Evolutionary conservation across 2,888 invertebrate genomes (phyloP).

Genomic region (Sphaerophoria taeniata): DNA sequence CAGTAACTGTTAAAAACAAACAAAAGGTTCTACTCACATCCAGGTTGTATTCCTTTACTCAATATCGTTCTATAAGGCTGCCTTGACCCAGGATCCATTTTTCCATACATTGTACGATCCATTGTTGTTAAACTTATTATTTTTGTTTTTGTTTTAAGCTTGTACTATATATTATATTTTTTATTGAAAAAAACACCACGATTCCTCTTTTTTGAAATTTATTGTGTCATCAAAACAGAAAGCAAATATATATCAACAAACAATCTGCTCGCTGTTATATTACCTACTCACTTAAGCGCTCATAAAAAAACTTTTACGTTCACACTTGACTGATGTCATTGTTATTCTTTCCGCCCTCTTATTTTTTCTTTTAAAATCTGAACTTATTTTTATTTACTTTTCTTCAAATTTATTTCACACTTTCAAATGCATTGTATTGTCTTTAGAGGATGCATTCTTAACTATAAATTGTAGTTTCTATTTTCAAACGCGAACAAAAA

Average conservation of each 20-base stretch:
- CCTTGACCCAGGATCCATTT: constrained; percentile 92
- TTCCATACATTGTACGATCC: constrained; percentile 96
- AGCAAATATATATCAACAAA: constrained; percentile 4
- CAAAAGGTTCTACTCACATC: constrained; percentile 87
- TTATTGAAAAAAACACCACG: not conserved
- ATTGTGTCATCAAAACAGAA: constrained; percentile 14
- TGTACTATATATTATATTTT: constrained; percentile 20
- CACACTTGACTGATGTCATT: constrained; percentile 27
- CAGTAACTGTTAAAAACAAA: not conserved
- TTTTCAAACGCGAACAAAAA: constrained; percentile 20
- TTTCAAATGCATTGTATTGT: not conserved
- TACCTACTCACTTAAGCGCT: constrained; percentile 13
- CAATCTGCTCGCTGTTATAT: not conserved
- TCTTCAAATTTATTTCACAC: constrained; percentile 4
- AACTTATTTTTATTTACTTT: not conserved
- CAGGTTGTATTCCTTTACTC: constrained; percentile 92
- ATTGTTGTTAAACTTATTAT: constrained; percentile 82
- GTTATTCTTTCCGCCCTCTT: not conserved
- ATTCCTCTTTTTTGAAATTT: constrained; percentile 3
- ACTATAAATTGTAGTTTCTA: not conserved
- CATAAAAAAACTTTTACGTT: not conserved
- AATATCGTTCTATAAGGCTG: constrained; percentile 93
- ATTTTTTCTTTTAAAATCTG: constrained; percentile 4
- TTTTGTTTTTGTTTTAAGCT: not conserved
- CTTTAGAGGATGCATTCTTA: constrained; percentile 13